Base-by-base conservation (phyloP, 2,797 vertebrate genomes). In the Diplodus puntazzo region DNA sequence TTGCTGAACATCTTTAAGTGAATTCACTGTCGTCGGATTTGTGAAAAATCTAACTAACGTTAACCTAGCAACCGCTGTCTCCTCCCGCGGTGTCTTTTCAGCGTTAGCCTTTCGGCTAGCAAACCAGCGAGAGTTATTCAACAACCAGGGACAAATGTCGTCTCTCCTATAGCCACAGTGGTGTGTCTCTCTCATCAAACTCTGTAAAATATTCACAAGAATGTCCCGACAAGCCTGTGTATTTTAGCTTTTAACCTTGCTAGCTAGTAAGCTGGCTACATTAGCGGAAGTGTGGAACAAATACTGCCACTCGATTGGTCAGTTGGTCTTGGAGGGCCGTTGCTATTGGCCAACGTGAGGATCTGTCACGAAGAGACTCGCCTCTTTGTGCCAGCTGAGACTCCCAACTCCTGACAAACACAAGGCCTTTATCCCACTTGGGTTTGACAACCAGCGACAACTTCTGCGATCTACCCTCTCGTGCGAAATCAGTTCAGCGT, bases 401-500 rank as follows among this genome's bases (percentile, higher is more conserved):
- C 89, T 94, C 90, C 80, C 69, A 93, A 92, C 91, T 93, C 88
- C 88, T 87, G 91, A 92, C 86, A 88, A 89, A 93, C 89, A 92
- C 79, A 87, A 90, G 92, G 93, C 91, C 93, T 11, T 65, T 71
- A 54, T 73, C 73, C 67, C 69, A 83, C 66, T 68, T 53, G 20
- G 67, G 42, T 71, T 49, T n/a, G 73, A 72, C 62, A 85, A 58
- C 18, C 87, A 74, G 45, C 60, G 49, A 66, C 78, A 80, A 83
- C 75, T 81, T 86, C 66, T 64, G 25, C 62, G 20, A 0, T n/a
- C 6, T 13, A 7, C 79, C 18, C 45, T n/a, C 11, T 16, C 0
- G 6, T 14, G 2, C 21, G 0, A 10, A 39, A 1, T 5, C 50
- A 3, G 0, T 54, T 25, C 0, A 48, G 52, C 34, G 1, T 11